Evolutionary conservation across 2,797 vertebrate species (phyloP), one percentile per base, ranked within the genome.

Genomic region (Gallinago solitaria): DNA sequence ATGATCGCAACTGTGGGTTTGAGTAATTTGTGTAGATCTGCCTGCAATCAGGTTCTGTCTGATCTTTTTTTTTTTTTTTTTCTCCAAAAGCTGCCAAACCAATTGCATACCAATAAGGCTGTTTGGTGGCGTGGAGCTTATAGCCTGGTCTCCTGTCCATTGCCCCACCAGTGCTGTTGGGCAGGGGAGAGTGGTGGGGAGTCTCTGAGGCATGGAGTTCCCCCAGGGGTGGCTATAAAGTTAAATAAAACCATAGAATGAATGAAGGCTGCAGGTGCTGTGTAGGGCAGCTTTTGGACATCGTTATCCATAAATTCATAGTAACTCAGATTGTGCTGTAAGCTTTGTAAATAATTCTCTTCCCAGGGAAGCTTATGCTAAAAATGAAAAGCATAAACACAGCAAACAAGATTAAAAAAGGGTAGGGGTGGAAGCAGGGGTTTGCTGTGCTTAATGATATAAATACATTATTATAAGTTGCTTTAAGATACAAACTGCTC

Each of bases 161-260:
- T 69, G 47, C 35, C 18, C 68, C 37, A 7, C 21, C n/a, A 51
- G 28, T 0, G 0, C 4, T 17, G 39, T 6, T 59, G 33, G 24
- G 35, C 28, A 41, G 11, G 32, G 60, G 13, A 57, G 33, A 4
- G n/a, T 47, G 35, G 4, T 47, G 37, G 17, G 41, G 27, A 33
- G 65, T 54, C 53, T 83, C 35, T 82, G 51, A 57, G 47, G 19
- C 12, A 6, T 12, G 16, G 7, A 19, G 41, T 24, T 87, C 54
- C 7, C 43, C 35, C 24, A 21, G n/a, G 43, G 51, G 24, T 48
- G 28, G 18, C 57, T 74, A 24, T 25, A 23, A 23, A 60, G 25
- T 67, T 23, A 33, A 41, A 43, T 54, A 76, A 57, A 67, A 24
- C 56, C 37, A 12, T 21, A 69, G 41, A 28, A 54, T 60, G 32